Evolutionary conservation across 2,888 invertebrate species (phyloP).

Genomic region (Siphonodentalium dalli): DNA sequence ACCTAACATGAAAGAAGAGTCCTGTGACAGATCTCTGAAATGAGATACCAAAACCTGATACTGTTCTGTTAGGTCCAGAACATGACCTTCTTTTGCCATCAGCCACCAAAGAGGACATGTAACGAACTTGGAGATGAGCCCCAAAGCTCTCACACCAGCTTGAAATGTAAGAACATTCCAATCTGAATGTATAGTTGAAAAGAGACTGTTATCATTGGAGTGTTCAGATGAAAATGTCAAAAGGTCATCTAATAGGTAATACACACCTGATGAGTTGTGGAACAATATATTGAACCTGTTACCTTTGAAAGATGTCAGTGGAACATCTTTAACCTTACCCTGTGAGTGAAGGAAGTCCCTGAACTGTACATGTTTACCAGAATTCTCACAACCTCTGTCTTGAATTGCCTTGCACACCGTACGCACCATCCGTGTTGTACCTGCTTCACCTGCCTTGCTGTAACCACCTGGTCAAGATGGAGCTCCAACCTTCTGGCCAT

Average conservation of each 20-base stretch:
- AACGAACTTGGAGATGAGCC: constrained; percentile 13
- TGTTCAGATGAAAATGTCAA: too few species aligned
- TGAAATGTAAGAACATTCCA: neutral
- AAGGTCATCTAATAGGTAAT: constrained; percentile 10
- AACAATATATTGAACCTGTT: constrained; percentile 25
- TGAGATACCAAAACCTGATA: neutral
- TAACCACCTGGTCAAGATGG: too few species aligned
- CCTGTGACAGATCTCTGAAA: neutral
- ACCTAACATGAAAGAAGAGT: constrained; percentile 2
- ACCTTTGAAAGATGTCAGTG: constrained; percentile 16
- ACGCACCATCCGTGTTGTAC: constrained; percentile 19
- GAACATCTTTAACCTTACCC: constrained; percentile 10
- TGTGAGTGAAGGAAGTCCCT: constrained; percentile 6
- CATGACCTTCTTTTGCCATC: constrained; percentile 2
- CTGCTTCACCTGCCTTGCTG: constrained; percentile 5
- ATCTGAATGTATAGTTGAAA: constrained; percentile 13
- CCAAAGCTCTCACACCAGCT: constrained; percentile 14
- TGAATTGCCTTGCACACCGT: constrained; percentile 28
- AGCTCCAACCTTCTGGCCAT: constrained; percentile 14
- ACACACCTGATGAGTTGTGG: constrained; percentile 17
- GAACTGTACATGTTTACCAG: constrained; percentile 25
- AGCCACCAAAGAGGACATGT: constrained; percentile 19
- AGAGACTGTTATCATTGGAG: constrained; percentile 8
- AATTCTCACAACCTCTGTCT: constrained; percentile 23
- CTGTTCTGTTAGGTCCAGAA: constrained; percentile 2